Base-by-base conservation (phyloP, 2,797 vertebrate genomes). In the Yasuhikotakia modesta region DNA sequence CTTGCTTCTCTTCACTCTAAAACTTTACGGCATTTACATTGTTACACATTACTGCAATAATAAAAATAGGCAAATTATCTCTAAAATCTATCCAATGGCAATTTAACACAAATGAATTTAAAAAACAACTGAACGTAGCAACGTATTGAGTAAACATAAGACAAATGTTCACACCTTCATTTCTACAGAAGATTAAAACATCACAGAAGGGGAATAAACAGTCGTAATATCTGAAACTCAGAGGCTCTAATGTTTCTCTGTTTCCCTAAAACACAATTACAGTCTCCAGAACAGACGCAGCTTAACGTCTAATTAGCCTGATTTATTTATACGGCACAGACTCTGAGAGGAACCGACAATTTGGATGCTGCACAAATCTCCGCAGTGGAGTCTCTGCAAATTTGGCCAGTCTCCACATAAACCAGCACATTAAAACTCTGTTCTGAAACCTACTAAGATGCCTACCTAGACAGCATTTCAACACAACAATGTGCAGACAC, bases 181-280 rank as follows among this genome's bases (percentile, higher is more conserved):
- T 21, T 14, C 11, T 11, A 57, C 12, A 60, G 57, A 22, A 22
- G 10, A 12, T 7, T 57, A 22, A 52, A 52, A 57, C 12, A 30
- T 60, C 24, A 32, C 58, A 60, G 58, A 27, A 13, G 6, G 22
- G 11, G 4, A 61, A 61, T 61, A 3, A 60, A 32, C 7, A 4
- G 27, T 6, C 8, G 8, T 30, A 32, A 32, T 61, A 61, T 61
- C 55, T 24, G 22, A 27, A 58, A 58, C 60, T 63, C 60, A n/a
- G 30, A 63, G 17, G 16, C 19, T 11, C n/a, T 74, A 57, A 55
- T 55, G 48, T 52, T 74, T 30, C 48, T 65, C 73, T 17, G 27
- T 52, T 39, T 73, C 27, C 46, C 19, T 74, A 66, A 66, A 66
- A 75, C 21, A 27, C 50, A 75, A 75, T 45, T 66, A 66, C 22